Base-by-base conservation (phyloP, 2,888 invertebrate genomes). In the Cerceris rybyensis region DNA sequence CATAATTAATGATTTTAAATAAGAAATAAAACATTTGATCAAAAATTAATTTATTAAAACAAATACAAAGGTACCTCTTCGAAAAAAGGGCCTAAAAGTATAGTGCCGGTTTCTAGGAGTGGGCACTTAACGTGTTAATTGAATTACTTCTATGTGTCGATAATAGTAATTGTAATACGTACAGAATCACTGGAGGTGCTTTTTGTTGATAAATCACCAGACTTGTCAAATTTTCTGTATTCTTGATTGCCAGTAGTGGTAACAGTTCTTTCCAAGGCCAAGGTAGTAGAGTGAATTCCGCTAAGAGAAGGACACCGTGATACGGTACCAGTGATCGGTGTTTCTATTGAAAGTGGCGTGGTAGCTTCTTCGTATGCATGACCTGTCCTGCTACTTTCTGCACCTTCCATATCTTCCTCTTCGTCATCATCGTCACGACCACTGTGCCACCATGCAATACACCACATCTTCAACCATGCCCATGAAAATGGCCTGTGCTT, bases 401-500 rank as follows among this genome's bases (percentile, higher is more conserved):
- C 95, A 4, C 90, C 90, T 0, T 88, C 90, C 95, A 90, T 96
- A 90, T 98, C 98, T 80, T 95, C 95, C 46, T 96, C 96, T 92
- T 95, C 96, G 50, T 96, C 96, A 91, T 95, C 96, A 87, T 96
- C 96, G 80, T 96, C 97, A 50, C 97, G 94, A 0, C 97, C 97
- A 13, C 97, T 97, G 92, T 97, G 97, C 97, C 97, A 97, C 97
- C 97, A 97, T 90, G 97, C 97, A 71, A 97, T 94, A 92, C 97
- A 97, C 97, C 97, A 97, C 81, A 95, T 95, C 79, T 95, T 91
- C 69, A 93, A 72, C 94, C 95, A 95, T 13, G 94, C 94, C 93
- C 93, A 91, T 83, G 93, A 93, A 80, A 94, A 93, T 87, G 93
- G 93, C 85, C 93, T 90, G 87, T 93, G 90, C 85, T 93, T 92